Evolutionary conservation across 2,113 vertebrate species (phyloP).

Genomic region (Chaetops frenatus): DNA sequence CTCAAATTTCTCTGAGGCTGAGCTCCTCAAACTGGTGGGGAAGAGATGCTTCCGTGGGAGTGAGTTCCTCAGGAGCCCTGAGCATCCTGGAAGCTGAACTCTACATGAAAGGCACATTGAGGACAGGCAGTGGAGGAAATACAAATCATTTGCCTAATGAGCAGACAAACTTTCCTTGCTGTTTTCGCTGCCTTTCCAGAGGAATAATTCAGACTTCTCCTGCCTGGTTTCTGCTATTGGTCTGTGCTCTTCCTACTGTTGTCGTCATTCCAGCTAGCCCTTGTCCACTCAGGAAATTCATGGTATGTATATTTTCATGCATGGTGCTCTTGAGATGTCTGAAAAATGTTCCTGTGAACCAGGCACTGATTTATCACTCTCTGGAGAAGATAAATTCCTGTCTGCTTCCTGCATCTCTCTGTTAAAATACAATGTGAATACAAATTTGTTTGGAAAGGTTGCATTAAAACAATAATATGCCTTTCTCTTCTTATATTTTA

Average conservation of each 20-base stretch:
- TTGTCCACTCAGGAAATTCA: constrained; percentile 58
- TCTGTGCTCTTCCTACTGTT: neutral
- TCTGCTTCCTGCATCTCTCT: neutral
- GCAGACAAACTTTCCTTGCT: neutral
- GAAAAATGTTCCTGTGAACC: constrained; percentile 55
- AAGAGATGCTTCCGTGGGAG: neutral
- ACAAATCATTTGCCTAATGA: constrained; percentile 10
- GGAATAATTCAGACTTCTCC: neutral
- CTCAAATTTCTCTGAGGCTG: neutral
- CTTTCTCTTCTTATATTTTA: neutral
- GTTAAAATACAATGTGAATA: constrained; percentile 36
- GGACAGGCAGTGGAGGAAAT: neutral
- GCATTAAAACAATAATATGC: neutral
- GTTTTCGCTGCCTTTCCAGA: neutral
- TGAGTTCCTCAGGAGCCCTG: neutral
- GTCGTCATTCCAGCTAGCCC: constrained; percentile 38
- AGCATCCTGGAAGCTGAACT: neutral
- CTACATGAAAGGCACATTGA: neutral
- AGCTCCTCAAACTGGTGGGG: neutral
- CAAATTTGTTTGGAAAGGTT: constrained; percentile 30
- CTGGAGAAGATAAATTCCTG: constrained; percentile 53
- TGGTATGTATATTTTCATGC: constrained; percentile 31
- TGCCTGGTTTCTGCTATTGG: constrained; percentile 8
- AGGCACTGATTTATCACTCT: constrained; percentile 51
- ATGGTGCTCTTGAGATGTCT: constrained; percentile 56